Evolutionary conservation across 1,140 invertebrate genomes (phyloP), one percentile per base, ranked within the genome.

Genomic region (Phortica variegata): DNA sequence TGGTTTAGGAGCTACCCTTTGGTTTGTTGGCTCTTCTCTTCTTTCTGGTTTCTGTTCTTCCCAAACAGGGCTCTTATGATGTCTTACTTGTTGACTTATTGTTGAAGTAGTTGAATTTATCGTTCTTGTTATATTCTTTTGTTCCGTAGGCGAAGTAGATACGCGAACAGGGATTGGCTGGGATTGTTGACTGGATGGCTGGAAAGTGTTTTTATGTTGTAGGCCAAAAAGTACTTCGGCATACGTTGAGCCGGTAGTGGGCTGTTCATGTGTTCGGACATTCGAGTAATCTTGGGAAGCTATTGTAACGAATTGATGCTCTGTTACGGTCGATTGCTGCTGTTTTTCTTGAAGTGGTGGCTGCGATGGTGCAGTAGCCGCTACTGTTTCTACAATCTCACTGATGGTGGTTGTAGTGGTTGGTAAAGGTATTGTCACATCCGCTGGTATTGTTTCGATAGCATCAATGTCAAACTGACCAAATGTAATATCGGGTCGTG

Each of bases 171-270:
- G 75, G 32, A 77, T 56, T 18, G 52, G 61, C 43, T 63, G 13
- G n/a, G n/a, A n/a, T 29, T 40, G 52, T 49, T 68, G 76, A 79
- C 78, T 82, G 80, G 81, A 83, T 82, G 80, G 80, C 81, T 82
- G 81, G 73, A 73, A 75, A 69, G 49, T 62, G 43, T 39, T 63
- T 53, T 46, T 52, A 44, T 72, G 61, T 47, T 61, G 62, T 52
- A 69, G 54, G 47, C 71, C 71, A 52, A 74, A 74, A 3, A 74
- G 56, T 32, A 74, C 71, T 60, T 74, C 71, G 49, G 71, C 71
- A 39, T 74, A 74, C 31, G 71, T 74, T 41, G 57, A 69, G 41
- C 66, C 66, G 53, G 52, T 47, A 42, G 54, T 69, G 37, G 39
- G 55, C 44, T 56, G 52, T 33, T 48, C 39, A 43, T 52, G 49